phyloP scores from a whole-genome alignment of 2,113 vertebrate genomes.

The Phrynosoma blainvillii region DNA sequence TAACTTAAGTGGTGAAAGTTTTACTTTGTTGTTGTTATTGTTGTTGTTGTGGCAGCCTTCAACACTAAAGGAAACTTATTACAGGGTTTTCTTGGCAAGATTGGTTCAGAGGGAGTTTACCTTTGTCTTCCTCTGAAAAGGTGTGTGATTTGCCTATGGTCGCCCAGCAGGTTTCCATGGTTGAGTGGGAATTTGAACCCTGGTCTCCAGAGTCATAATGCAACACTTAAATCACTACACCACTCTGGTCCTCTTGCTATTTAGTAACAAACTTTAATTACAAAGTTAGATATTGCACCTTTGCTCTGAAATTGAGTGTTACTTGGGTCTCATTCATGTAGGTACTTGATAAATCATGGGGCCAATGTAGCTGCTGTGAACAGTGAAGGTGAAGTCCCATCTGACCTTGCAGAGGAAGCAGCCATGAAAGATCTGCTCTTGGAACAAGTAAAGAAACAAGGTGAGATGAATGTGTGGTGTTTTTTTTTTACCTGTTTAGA shows the following conservation, averaged over 20 bases:
- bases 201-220: no score
- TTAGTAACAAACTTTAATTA: neutral
- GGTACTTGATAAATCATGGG: slow-evolving; percentile 86
- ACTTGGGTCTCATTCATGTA: slow-evolving; percentile 59
- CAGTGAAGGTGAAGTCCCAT: slow-evolving; percentile 91
- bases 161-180: no score
- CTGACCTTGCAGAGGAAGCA: slow-evolving; percentile 93
- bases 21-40: no score
- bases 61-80: no score
- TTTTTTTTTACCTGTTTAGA: neutral
- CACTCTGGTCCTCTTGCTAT: neutral
- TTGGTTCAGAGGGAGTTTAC: no score
- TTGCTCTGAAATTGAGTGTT: neutral
- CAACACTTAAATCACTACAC: no score
- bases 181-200: no score
- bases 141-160: no score
- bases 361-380: slow-evolving; percentile 89
- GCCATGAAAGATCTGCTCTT: slow-evolving; percentile 89
- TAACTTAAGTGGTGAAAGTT: neutral
- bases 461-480: slow-evolving; percentile 58
- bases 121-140: no score
- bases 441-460: slow-evolving; percentile 85
- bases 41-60: no score
- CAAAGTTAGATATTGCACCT: neutral
- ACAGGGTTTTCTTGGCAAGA: no score